Conservation (phyloP, 1,140 invertebrate genomes). For the Mactra quadrangularis region DNA sequence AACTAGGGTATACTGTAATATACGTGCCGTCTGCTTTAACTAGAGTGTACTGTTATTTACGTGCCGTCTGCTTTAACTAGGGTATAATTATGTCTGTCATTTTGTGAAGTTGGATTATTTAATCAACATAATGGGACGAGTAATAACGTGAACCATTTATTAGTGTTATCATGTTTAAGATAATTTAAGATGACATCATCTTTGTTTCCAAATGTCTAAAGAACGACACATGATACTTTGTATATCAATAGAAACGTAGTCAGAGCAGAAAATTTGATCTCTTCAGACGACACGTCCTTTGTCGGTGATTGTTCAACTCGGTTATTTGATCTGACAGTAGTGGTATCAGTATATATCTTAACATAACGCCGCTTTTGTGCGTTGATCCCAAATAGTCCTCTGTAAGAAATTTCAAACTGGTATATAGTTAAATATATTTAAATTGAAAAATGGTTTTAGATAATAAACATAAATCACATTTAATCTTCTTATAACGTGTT, state of each 20-base stretch:
- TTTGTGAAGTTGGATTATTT: conserved; percentile 14
- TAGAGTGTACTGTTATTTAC: too few species aligned
- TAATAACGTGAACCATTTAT: conserved; percentile 34
- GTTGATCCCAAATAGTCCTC: background rate
- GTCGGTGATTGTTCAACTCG: conserved; percentile 42
- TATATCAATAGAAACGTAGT: conserved; percentile 26
- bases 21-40: too few species aligned
- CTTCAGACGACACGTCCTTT: conserved; percentile 41
- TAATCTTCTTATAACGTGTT: background rate
- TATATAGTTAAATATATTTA: too few species aligned
- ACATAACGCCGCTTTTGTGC: conserved; percentile 54
- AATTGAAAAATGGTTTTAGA: conserved; percentile 51
- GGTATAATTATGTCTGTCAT: background rate
- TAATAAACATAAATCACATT: conserved; percentile 50
- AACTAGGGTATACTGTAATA: background rate
- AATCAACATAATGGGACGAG: conserved; percentile 5
- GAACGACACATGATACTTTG: conserved; percentile 39
- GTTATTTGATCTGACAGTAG: conserved; percentile 42
- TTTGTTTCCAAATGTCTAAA: conserved; percentile 56
- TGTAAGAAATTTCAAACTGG: conserved; percentile 36
- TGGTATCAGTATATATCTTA: conserved; percentile 8
- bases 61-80: background rate
- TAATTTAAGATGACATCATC: conserved; percentile 60
- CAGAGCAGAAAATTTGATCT: conserved; percentile 44
- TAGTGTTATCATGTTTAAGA: conserved; percentile 55